Evolutionary conservation across 2,888 invertebrate species (phyloP), one percentile per base, ranked within the genome.

Genomic region (Cheilosia urbana): DNA sequence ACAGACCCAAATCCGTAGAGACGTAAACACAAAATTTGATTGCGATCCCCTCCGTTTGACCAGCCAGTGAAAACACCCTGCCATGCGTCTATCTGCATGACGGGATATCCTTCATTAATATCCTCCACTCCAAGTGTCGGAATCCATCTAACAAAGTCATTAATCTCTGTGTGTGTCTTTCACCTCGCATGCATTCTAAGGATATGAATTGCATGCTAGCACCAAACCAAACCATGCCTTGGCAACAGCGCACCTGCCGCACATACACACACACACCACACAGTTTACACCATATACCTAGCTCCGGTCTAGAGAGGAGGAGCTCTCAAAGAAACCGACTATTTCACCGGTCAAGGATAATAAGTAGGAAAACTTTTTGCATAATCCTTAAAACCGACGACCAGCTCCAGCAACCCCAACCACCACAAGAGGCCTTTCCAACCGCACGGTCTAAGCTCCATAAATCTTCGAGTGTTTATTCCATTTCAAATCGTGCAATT

Each of bases 91-190:
- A 85, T 76, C 85, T 81, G 85, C 85, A 85, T 80, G 76, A 76
- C 66, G 77, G 85, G 81, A 85, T 77, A 81, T 85, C 76, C 85
- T 85, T 85, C 85, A 85, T 85, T 85, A 85, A 85, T 85, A 85
- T 85, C 76, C 85, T 71, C 68, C 40, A 75, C 84, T 71, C 57
- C 75, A 55, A 80, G 81, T 77, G 81, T 81, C 81, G 51, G 72
- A 58, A 77, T 77, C 85, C 68, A 68, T 81, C 80, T 72, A 80
- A 80, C 80, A 81, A 63, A 77, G 81, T 85, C 85, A 85, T 85
- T 85, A 80, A 80, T 85, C 80, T 77, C 68, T 13, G 11, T 45
- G 11, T 45, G 40, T 68, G 85, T 81, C 76, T 58, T 77, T 71
- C 69, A 85, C 68, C 72, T 72, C 63, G 73, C 63, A 69, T 76